A percentile compares a stretch with the other conserved stretches of the same genome.
Evolutionary conservation across 2,888 invertebrate genomes (phyloP).

Genomic region (Agonopterix heracliana): DNA sequence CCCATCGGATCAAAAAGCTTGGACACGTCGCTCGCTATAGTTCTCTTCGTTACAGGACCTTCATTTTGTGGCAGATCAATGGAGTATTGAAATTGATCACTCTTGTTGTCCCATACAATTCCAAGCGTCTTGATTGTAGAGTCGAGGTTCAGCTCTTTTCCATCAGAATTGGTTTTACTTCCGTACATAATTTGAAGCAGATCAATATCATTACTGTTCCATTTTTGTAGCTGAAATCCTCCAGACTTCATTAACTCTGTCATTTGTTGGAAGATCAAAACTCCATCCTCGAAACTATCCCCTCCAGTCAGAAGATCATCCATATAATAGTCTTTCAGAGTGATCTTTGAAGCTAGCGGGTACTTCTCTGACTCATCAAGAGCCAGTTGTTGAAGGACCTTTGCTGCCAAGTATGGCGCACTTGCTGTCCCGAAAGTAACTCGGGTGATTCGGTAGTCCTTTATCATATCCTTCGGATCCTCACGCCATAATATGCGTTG

Average conservation of each 20-base stretch:
- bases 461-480: slow-evolving; percentile 5
- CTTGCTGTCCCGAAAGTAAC: slow-evolving; percentile 27
- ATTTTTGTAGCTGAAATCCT: slow-evolving; percentile 17
- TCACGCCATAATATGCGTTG: slow-evolving; percentile 20
- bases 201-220: slow-evolving; percentile 12
- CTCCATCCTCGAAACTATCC: slow-evolving; percentile 16
- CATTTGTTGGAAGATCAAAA: slow-evolving; percentile 16
- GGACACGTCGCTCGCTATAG: slow-evolving; percentile 12
- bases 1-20: slow-evolving; percentile 19
- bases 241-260: slow-evolving; percentile 15
- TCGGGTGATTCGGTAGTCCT: slow-evolving; percentile 16
- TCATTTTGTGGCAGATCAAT: background rate
- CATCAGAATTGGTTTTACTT: slow-evolving; percentile 4
- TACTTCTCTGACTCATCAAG: slow-evolving; percentile 17
- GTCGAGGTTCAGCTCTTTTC: slow-evolving; percentile 14
- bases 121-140: slow-evolving; percentile 18
- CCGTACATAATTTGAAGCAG: too few species aligned
- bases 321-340: slow-evolving; percentile 18
- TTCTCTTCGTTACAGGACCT: slow-evolving; percentile 15
- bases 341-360: slow-evolving; percentile 18
- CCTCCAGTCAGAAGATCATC: slow-evolving; percentile 22
- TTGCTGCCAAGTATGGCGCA: too few species aligned
- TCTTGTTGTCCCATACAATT: slow-evolving; percentile 15
- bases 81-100: slow-evolving; percentile 16
- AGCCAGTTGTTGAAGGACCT: slow-evolving; percentile 23